These are phyloP conservation scores for Dugesia japonica DNA, from an alignment of 2,888 invertebrate genomes.

Conservation along the genomic window DNA sequence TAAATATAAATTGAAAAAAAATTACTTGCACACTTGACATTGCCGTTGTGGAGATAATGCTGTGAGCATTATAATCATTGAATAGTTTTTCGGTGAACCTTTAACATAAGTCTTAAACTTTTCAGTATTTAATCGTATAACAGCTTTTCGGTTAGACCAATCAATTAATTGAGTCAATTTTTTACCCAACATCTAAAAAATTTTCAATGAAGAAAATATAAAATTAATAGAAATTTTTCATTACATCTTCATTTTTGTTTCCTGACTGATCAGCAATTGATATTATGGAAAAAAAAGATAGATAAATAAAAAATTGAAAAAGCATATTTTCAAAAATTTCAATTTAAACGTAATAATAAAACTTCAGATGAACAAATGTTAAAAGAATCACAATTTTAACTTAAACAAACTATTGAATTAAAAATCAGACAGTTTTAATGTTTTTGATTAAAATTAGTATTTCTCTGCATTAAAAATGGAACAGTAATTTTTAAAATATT, in stretches of 20 bases:
- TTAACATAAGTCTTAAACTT: constrained; percentile 77
- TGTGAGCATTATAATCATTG: constrained; percentile 83
- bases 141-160: constrained; percentile 66
- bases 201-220: neutral
- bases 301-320: neutral
- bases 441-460: too few species aligned
- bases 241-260: constrained; percentile 10
- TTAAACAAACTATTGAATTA: too few species aligned
- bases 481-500: too few species aligned
- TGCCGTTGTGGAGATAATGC: constrained; percentile 79
- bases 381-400: too few species aligned
- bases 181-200: neutral
- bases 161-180: constrained; percentile 60
- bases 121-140: constrained; percentile 73
- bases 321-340: neutral
- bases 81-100: constrained; percentile 77
- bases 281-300: neutral
- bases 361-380: neutral
- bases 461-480: too few species aligned
- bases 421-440: too few species aligned
- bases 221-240: neutral
- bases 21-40: constrained; percentile 70
- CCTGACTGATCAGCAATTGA: neutral
- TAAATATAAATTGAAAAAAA: too few species aligned
- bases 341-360: constrained; percentile 4